Base-by-base conservation (phyloP, 2,113 vertebrate species). In the Bungarus multicinctus region DNA sequence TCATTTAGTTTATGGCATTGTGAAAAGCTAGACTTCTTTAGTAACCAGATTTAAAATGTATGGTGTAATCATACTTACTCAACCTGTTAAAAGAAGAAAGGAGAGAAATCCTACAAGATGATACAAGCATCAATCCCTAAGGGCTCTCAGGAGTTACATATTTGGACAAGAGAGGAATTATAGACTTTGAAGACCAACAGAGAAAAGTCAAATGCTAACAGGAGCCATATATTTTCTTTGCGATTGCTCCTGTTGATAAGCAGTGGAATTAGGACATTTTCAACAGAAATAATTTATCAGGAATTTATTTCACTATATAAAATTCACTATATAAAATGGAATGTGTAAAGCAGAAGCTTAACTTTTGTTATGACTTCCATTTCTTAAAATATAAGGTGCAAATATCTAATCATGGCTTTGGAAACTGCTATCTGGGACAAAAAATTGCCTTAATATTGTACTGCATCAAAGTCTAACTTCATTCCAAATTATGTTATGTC, bases 401-500 rank as follows among this genome's bases (percentile, higher is more conserved):
- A 50, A 43, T 87, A 27, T 45, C 60, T 9, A 94, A 18, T 50
- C 60, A 47, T 54, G 27, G 39, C 47, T 69, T n/a, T 93, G 30
- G 86, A 20, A 58, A 91, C 85, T 81, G 54, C 4, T 23, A 74
- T 52, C 2, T 54, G 23, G 93, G 54, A 87, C 9, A 85, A 94
- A 92, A 39, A 34, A 85, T 52, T 88, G 47, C 25, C 27, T 81
- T 58, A 1, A 43, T 39, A 60, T 64, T 93, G 60, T 89, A 90
- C 39, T 47, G 89, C 89, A 47, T 39, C 90, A 43, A 2, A 90
- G 54, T 85, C 92, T 93, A 47, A 89, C 93, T 97, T 94, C 69
- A 93, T 86, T 94, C 47, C 3, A 94, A 95, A 94, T 85, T 69
- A 27, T 94, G 88, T 89, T 90, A 94, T n/a, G 94, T 87, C 22